Evolutionary conservation across 2,113 vertebrate genomes (phyloP).

Genomic region (Percina caprodes): DNA sequence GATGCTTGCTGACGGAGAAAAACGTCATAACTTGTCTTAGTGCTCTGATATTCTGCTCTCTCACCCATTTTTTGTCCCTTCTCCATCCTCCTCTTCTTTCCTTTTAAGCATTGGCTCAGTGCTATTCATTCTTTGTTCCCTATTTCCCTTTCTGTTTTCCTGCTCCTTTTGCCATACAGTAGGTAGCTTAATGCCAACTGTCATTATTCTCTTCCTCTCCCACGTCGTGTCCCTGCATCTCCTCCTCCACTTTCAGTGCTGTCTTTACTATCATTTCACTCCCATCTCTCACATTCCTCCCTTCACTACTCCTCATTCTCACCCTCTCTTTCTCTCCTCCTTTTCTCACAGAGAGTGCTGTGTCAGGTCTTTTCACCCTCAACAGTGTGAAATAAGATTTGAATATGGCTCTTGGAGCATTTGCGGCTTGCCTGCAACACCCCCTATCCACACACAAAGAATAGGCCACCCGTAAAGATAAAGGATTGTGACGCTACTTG

Average conservation of each 20-base stretch:
- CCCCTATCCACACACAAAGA: constrained; percentile 5
- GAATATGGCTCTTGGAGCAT: constrained; percentile 74
- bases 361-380: constrained; percentile 79
- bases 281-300: constrained; percentile 43
- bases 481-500: constrained; percentile 54
- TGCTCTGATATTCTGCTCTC: constrained; percentile 18
- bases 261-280: constrained; percentile 59
- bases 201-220: constrained; percentile 67
- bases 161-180: constrained; percentile 46
- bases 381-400: constrained; percentile 79
- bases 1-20: constrained; percentile 4
- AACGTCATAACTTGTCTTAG: constrained; percentile 18
- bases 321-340: constrained; percentile 39
- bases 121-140: constrained; percentile 31
- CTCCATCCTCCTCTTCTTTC: constrained; percentile 8
- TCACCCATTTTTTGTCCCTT: constrained; percentile 3
- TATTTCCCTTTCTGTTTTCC: not conserved
- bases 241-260: constrained; percentile 56
- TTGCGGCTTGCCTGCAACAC: constrained; percentile 28
- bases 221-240: constrained; percentile 55
- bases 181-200: constrained; percentile 54
- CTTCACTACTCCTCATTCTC: constrained; percentile 40
- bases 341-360: constrained; percentile 66
- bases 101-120: constrained; percentile 32
- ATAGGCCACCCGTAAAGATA: constrained; percentile 58